Percentiles rank a stretch among this genome's conserved stretches.
These are phyloP conservation scores for Myrmecophaga tridactyla DNA, from an alignment of 2,113 vertebrate species.

Conservation along the genomic window DNA sequence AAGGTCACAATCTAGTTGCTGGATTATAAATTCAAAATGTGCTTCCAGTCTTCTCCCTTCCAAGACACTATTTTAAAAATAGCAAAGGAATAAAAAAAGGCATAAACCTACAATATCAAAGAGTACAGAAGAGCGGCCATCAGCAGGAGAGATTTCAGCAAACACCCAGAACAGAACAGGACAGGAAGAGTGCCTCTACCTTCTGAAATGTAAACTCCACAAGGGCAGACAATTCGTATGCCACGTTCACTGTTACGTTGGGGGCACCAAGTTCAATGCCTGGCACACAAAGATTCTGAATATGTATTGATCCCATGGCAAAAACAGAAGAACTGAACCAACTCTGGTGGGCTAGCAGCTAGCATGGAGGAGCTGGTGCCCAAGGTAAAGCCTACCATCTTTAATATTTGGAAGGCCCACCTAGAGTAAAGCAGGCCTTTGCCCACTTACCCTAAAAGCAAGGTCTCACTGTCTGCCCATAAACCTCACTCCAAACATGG, in stretches of 20 bases:
- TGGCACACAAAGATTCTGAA: too few relatives aligned
- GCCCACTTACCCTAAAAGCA: not conserved
- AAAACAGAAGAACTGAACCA: not conserved
- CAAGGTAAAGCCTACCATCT: not conserved
- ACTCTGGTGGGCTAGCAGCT: not conserved
- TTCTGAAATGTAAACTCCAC: not conserved
- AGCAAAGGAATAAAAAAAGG: not conserved
- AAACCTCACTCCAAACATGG: not conserved
- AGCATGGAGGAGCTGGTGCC: not conserved
- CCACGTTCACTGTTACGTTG: rapidly evolving
- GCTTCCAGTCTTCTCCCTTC: not conserved
- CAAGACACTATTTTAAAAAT: not conserved
- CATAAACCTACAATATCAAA: not conserved
- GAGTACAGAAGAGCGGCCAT: not conserved
- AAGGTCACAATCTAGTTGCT: not conserved
- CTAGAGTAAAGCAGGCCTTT: rapidly evolving
- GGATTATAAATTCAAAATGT: not conserved
- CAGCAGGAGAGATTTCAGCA: not conserved
- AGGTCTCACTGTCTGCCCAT: too few relatives aligned
- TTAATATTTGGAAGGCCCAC: too few relatives aligned
- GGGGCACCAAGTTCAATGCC: not conserved
- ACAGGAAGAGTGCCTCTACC: not conserved
- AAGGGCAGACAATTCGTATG: rapidly evolving
- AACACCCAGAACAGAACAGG: not conserved
- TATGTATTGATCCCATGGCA: not conserved